phyloP scores from a whole-genome alignment of 2,888 invertebrate genomes.

The Lycia hirtaria region DNA sequence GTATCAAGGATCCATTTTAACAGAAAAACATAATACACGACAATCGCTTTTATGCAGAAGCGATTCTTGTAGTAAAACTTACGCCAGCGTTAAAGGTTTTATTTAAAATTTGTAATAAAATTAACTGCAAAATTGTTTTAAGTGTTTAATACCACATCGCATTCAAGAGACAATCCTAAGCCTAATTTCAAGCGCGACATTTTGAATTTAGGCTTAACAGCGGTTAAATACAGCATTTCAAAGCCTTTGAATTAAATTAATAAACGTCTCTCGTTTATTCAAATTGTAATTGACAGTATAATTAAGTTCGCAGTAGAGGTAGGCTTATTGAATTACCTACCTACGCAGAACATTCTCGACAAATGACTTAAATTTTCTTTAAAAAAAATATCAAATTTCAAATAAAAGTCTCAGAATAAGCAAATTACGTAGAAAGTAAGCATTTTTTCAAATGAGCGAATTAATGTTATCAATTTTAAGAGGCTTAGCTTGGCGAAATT shows the following conservation, averaged over 20 bases:
- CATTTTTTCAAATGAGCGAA: too few species aligned
- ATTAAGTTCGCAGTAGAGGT: slow-evolving; percentile 10
- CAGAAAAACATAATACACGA: too few species aligned
- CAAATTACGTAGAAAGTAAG: too few species aligned
- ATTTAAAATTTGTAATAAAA: background rate
- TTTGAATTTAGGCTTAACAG: background rate
- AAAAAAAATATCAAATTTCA: background rate
- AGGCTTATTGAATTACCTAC: background rate
- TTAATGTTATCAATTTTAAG: too few species aligned
- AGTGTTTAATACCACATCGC: background rate
- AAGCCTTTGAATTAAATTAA: slow-evolving; percentile 16
- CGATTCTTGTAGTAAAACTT: too few species aligned
- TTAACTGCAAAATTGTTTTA: background rate
- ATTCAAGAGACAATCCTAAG: background rate
- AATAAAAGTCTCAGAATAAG: too few species aligned
- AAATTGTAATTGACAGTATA: slow-evolving; percentile 24
- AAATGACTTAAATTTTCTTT: background rate
- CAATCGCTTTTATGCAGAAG: too few species aligned
- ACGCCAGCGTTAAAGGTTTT: background rate
- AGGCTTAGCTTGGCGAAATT: too few species aligned
- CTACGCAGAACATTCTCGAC: background rate
- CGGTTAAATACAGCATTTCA: background rate
- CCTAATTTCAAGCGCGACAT: slow-evolving; percentile 1
- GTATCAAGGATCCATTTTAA: too few species aligned
- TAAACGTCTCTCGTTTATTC: slow-evolving; percentile 22